Evolutionary conservation across 2,888 invertebrate genomes (phyloP), one percentile per base, ranked within the genome.

Genomic region (Rugalucina vietnamica): DNA sequence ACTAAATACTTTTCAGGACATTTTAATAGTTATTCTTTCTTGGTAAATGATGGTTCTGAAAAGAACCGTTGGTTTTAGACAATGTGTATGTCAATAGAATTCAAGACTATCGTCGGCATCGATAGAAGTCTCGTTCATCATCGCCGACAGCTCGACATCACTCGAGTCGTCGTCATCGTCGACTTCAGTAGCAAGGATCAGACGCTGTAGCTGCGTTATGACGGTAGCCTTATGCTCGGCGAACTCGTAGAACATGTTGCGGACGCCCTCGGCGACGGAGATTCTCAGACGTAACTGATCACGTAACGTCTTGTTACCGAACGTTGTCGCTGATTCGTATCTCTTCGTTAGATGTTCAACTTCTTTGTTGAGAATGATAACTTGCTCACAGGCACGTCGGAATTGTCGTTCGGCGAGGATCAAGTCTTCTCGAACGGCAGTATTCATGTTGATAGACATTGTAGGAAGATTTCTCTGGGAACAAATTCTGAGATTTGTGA

Each of bases 171-270:
- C n/a, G n/a, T n/a, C n/a, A n/a, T n/a, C n/a, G n/a, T 29, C 29
- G 65, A 12, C 65, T 3, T 65, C 65, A 10, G 5, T n/a, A 10
- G 65, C 65, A 1, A 65, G 65, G 3, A 65, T 18, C 1, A 65
- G 65, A 34, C 34, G 65, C 34, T 65, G 65, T 1, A 65, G 65
- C 65, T 65, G 65, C 34, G 65, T 65, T 5, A 65, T 65, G 10
- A 24, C 24, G n/a, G 29, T 14, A 24, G 65, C 65, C 34, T 65
- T 65, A 12, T 65, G 65, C 4, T 32, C 4, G 34, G 65, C 65
- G 34, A 65, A 65, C 65, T 65, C 65, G 65, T 65, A 65, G 65
- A 34, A 65, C 65, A 65, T 65, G 65, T 65, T 65, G 1, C 65
- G 27, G 10, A 65, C 65, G 4, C 65, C 65, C 18, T 65, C 65